These are phyloP conservation scores for Caenorhabditis inopinata DNA, from an alignment of 1,140 invertebrate species.

Conservation along the genomic window DNA sequence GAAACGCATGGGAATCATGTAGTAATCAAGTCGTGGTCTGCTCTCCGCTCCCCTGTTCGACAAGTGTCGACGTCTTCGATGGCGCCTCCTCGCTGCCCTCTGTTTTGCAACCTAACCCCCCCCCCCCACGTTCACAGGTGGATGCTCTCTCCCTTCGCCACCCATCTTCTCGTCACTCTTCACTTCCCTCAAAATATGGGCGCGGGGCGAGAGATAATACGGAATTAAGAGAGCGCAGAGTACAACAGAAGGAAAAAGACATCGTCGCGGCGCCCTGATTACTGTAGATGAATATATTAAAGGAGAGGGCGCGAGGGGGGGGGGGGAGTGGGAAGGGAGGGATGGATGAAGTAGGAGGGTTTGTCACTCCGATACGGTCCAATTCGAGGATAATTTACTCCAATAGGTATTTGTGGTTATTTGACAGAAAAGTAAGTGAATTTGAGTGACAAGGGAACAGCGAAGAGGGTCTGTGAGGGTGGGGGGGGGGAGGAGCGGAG, in stretches of 20 bases:
- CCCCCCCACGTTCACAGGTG: too few species aligned
- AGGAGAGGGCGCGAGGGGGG: background rate
- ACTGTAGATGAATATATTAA: background rate
- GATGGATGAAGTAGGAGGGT: background rate
- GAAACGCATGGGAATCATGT: too few species aligned
- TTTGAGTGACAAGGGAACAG: too few species aligned
- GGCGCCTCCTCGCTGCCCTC: background rate
- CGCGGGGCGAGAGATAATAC: background rate
- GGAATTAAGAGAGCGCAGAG: background rate
- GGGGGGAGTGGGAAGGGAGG: background rate
- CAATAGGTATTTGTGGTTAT: background rate
- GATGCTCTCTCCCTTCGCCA: slow-evolving; percentile 17
- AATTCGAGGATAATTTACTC: slow-evolving; percentile 14
- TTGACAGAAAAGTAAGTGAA: background rate
- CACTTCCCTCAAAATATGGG: background rate
- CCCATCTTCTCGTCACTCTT: slow-evolving; percentile 28
- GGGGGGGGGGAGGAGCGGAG: background rate
- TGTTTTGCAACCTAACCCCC: background rate
- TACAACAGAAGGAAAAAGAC: background rate
- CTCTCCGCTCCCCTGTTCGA: too few species aligned
- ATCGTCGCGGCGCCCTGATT: slow-evolving; percentile 14
- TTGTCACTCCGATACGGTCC: slow-evolving; percentile 23
- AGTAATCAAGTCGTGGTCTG: too few species aligned
- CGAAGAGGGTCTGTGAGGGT: too few species aligned
- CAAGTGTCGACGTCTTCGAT: too few species aligned